Evolutionary conservation across 2,888 invertebrate species (phyloP), one percentile per base, ranked within the genome.

Genomic region (Leptinotarsa rubiginosa): DNA sequence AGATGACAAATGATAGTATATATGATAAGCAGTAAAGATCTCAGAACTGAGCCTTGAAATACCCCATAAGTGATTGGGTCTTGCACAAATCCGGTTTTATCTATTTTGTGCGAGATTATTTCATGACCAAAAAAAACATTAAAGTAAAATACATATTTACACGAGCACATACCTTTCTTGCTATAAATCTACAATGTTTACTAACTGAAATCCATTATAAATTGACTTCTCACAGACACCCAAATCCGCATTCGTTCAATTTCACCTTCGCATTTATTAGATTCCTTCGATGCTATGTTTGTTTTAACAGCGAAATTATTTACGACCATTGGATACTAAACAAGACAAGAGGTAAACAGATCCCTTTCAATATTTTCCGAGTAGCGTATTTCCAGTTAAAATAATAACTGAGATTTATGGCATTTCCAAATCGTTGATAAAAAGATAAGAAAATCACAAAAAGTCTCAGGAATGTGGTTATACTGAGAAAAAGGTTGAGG

Each of bases 141-240:
- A 2, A n/a, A 62, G n/a, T 31, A n/a, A n/a, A 31, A 31, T 31
- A 12, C 25, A 62, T 62, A 62, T 62, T 62, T 62, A 62, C 62
- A 25, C 7, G 15, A 62, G 62, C 62, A 31, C 62, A 62, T 62
- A 62, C 3, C 62, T 16, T 31, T 41, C 62, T 56, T 62, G 59
- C 62, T 2, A 62, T 62, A 62, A 62, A 62, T 62, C 41, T 31
- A 31, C 62, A 13, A 18, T 62, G 62, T 62, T 62, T 62, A 62
- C 62, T 31, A 5, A 31, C 62, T n/a, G 10, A 31, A 62, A 62
- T 62, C 41, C 25, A 16, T 62, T 31, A n/a, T 31, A 31, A 41
- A 31, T 62, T 62, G 31, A 31, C 2, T 62, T 31, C 5, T 62
- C 25, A 62, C 62, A 62, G 15, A 25, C 31, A 62, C 56, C 16